Conservation (phyloP, 2,113 vertebrate species). For the Rhea pennata region DNA sequence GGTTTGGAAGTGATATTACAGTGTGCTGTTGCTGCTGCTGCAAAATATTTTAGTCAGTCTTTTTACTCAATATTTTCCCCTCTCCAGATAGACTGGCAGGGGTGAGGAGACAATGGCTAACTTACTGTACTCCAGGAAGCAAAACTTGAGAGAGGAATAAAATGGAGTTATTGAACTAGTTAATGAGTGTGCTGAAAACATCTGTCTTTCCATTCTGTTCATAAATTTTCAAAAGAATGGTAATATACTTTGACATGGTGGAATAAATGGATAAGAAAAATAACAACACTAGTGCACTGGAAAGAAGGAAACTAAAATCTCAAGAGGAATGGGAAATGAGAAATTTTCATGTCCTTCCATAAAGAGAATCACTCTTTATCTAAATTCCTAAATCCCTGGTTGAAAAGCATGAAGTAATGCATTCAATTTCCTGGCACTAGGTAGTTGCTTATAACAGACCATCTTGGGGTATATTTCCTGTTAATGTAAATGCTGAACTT, state of each 20-base stretch:
- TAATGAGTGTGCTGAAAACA: background rate
- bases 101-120: background rate
- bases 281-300: background rate
- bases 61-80: background rate
- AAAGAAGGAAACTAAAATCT: background rate
- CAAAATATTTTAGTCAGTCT: background rate
- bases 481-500: slow-evolving; percentile 41
- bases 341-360: background rate
- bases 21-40: background rate
- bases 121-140: background rate
- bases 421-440: background rate
- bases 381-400: background rate
- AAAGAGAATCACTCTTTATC: background rate
- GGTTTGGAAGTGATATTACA: background rate
- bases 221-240: slow-evolving; percentile 1
- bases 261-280: background rate
- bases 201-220: background rate
- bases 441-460: background rate
- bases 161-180: background rate
- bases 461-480: slow-evolving; percentile 14
- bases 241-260: background rate
- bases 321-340: background rate
- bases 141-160: slow-evolving; percentile 2
- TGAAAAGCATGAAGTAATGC: slow-evolving; percentile 16
- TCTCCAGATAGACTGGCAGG: background rate